Conservation (phyloP, 2,113 vertebrate species). For the Lepidothrix coronata region DNA sequence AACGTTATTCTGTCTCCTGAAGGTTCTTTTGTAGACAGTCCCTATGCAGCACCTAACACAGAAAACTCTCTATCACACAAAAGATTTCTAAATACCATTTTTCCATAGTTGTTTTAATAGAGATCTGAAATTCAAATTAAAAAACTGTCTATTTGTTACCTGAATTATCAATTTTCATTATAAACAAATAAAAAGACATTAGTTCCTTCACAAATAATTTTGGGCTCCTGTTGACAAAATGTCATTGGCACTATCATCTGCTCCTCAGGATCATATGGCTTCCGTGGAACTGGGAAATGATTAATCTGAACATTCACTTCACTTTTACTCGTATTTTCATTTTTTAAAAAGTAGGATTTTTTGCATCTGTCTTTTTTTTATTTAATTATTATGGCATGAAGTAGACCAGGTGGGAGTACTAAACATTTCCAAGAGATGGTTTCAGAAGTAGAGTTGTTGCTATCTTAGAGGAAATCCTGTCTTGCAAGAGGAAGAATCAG, state of each 20-base stretch:
- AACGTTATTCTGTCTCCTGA: not conserved
- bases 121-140: not conserved
- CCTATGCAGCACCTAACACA: not conserved
- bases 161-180: not conserved
- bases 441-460: not conserved
- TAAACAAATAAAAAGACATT: not conserved
- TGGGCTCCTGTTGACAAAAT: not conserved
- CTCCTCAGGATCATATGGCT: not conserved
- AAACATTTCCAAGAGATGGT: not conserved
- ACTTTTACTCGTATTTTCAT: not conserved
- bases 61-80: not conserved
- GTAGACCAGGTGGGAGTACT: not conserved
- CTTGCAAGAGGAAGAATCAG: not conserved
- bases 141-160: not conserved
- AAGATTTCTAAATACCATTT: not conserved
- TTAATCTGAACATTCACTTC: not conserved
- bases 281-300: not conserved
- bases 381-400: not conserved
- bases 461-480: not conserved
- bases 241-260: not conserved
- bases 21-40: not conserved
- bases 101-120: not conserved
- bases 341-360: not conserved
- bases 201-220: not conserved
- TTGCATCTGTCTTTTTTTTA: not conserved